Conservation (phyloP, 2,797 vertebrate genomes). For the Lindbergichthys nudifrons region DNA sequence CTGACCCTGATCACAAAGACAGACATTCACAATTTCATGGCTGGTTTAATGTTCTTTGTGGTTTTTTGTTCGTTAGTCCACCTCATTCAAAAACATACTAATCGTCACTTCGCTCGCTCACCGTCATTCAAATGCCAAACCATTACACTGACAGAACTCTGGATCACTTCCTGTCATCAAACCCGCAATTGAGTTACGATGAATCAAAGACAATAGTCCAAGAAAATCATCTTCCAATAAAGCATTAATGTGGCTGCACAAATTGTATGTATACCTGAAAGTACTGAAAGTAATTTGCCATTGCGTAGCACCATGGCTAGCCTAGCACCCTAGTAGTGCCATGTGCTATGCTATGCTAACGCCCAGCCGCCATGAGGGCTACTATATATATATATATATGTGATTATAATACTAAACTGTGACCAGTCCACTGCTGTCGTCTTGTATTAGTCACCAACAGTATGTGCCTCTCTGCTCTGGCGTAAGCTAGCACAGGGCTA, state of each 20-base stretch:
- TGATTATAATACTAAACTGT: conserved; percentile 45
- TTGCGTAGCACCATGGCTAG: conserved; percentile 38
- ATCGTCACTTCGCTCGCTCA: conserved; percentile 69
- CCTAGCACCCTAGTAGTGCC: conserved; percentile 29
- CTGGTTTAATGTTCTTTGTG: conserved; percentile 59
- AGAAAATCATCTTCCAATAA: conserved; percentile 18
- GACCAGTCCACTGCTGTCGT: conserved; percentile 46
- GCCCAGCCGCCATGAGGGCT: conserved; percentile 18
- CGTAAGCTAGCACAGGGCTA: conserved; percentile 33
- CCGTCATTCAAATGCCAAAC: conserved; percentile 79
- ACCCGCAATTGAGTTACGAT: conserved; percentile 39
- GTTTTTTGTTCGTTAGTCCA: conserved; percentile 57
- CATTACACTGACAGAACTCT: conserved; percentile 86
- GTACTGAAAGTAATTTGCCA: conserved; percentile 37
- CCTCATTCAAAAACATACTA: conserved; percentile 51
- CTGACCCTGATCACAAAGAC: conserved; percentile 55
- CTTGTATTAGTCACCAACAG: conserved; percentile 28
- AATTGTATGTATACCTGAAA: conserved; percentile 50
- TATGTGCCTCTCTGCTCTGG: conserved; percentile 44
- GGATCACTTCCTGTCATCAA: conserved; percentile 68
- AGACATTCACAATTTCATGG: conserved; percentile 55
- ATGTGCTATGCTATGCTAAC: conserved; percentile 35
- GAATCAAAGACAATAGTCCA: conserved; percentile 39
- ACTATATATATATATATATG: conserved; percentile 16
- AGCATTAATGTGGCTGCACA: conserved; percentile 40